A percentile compares a stretch with the other conserved stretches of the same genome.
phyloP scores from a whole-genome alignment of 2,797 vertebrate species.

The Chelmon rostratus region DNA sequence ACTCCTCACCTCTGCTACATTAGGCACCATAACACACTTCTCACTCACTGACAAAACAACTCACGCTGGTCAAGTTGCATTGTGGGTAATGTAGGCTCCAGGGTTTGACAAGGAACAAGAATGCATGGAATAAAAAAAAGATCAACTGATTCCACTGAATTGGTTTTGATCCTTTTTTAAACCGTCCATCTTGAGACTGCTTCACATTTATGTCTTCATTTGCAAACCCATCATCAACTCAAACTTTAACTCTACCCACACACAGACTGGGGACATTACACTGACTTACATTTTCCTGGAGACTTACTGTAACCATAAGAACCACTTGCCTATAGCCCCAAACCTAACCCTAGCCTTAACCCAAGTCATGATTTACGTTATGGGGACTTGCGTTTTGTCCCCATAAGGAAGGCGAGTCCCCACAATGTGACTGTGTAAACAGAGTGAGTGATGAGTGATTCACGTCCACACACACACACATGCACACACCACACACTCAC shows the following conservation, averaged over 20 bases:
- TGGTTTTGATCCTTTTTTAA: background rate
- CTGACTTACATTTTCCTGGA: too few relatives aligned
- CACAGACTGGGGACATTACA: background rate
- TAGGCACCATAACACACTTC: too few relatives aligned
- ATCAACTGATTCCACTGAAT: background rate
- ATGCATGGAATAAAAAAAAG: background rate
- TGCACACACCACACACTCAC: background rate
- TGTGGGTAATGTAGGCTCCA: background rate
- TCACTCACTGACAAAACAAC: background rate
- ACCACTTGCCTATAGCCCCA: too few relatives aligned
- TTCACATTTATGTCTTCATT: background rate
- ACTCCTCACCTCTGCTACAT: background rate
- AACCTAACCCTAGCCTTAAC: too few relatives aligned
- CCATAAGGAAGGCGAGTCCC: too few relatives aligned
- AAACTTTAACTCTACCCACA: background rate
- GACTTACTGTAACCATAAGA: too few relatives aligned
- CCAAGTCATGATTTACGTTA: too few relatives aligned
- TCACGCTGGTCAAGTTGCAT: background rate
- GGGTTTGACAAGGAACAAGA: background rate
- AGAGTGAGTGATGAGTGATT: too few relatives aligned
- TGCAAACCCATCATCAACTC: background rate
- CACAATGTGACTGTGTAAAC: too few relatives aligned
- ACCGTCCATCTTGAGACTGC: background rate
- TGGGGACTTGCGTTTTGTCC: too few relatives aligned
- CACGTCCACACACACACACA: too few relatives aligned